Conservation (phyloP, 2,113 vertebrate genomes). For the Pelmatolapia mariae region DNA sequence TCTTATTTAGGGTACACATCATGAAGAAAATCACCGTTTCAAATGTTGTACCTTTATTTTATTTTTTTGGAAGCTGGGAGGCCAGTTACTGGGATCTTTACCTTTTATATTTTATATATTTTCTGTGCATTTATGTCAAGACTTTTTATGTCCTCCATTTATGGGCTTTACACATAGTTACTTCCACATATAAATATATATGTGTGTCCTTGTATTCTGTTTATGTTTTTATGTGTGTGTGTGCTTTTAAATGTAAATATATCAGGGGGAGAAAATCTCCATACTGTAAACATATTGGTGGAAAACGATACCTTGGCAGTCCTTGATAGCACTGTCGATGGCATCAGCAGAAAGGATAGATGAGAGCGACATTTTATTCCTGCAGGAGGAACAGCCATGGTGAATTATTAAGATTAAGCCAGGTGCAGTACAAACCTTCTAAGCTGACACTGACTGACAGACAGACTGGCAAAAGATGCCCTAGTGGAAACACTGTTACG, state of each 20-base stretch:
- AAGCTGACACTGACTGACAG: background rate
- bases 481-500: background rate
- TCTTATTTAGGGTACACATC: background rate
- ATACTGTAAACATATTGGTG: conserved; percentile 38
- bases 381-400: conserved; percentile 51
- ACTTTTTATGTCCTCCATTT: background rate
- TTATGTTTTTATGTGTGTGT: background rate
- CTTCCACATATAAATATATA: background rate
- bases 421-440: background rate
- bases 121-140: background rate
- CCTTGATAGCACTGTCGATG: conserved; percentile 87
- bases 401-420: conserved; percentile 57
- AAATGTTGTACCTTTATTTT: background rate
- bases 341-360: conserved; percentile 88
- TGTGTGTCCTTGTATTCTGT: background rate
- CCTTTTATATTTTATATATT: background rate
- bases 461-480: background rate
- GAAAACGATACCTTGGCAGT: conserved; percentile 90
- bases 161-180: background rate
- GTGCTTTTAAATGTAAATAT: background rate
- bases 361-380: conserved; percentile 88
- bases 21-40: background rate
- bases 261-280: background rate
- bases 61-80: background rate
- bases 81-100: background rate